Percentiles rank a stretch among this genome's conserved stretches.
phyloP scores from a whole-genome alignment of 2,797 vertebrate genomes.

The Platalea minor region DNA sequence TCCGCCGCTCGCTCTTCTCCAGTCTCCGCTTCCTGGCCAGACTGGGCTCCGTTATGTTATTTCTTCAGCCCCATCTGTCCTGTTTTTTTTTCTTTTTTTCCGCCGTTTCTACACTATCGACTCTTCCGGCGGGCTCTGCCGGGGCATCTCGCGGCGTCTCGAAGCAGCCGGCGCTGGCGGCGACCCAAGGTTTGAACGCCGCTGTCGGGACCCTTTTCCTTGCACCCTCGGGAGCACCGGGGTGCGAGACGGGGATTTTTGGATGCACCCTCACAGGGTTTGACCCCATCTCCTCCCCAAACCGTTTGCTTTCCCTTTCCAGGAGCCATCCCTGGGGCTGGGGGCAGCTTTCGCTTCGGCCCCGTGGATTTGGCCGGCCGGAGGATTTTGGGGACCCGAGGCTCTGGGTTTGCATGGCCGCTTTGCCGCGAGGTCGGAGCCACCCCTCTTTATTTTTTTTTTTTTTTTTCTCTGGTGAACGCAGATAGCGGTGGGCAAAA shows the following conservation, averaged over 20 bases:
- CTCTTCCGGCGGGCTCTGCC: not conserved
- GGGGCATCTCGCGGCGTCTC: rapidly evolving
- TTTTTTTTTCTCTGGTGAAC: not conserved
- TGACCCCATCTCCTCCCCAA: not conserved
- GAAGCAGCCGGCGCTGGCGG: not conserved
- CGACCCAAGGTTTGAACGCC: not conserved
- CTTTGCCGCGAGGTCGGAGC: not conserved
- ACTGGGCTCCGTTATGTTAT: not conserved
- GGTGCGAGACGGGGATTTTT: rapidly evolving
- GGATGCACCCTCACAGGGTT: rapidly evolving
- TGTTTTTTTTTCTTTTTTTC: too few species aligned
- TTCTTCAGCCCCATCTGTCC: conserved; percentile 50
- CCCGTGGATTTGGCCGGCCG: rapidly evolving
- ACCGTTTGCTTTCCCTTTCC: not conserved
- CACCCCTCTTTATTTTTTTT: not conserved
- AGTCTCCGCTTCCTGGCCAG: not conserved
- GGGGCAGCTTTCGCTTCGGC: not conserved
- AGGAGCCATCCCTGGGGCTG: not conserved
- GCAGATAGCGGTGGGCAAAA: not conserved
- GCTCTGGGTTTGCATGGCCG: not conserved
- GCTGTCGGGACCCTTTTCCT: rapidly evolving
- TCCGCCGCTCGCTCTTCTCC: not conserved
- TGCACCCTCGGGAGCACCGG: rapidly evolving
- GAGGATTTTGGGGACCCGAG: not conserved
- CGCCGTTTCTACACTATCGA: rapidly evolving